phyloP scores from a whole-genome alignment of 2,888 invertebrate species.

The Baccha elongata region DNA sequence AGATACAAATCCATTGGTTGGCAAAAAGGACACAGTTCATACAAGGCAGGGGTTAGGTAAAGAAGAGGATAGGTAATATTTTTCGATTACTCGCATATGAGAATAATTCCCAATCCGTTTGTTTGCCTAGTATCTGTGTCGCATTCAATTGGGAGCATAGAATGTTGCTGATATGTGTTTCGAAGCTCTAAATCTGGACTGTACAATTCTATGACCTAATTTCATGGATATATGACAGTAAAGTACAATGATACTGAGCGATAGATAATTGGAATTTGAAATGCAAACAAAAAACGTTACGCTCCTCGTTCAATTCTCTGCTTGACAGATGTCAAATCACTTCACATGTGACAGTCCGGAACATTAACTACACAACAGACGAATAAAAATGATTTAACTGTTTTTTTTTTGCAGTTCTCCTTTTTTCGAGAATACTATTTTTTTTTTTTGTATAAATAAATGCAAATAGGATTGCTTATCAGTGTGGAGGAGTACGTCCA shows the following conservation, averaged over 20 bases:
- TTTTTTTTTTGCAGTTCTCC: slow-evolving; percentile 24
- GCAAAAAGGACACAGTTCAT: slow-evolving; percentile 49
- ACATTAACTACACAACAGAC: slow-evolving; percentile 32
- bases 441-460: slow-evolving; percentile 19
- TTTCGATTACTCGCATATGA: slow-evolving; percentile 59
- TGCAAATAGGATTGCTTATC: slow-evolving; percentile 48
- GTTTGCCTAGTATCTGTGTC: slow-evolving; percentile 63
- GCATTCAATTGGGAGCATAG: slow-evolving; percentile 62
- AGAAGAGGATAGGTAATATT: slow-evolving; percentile 2
- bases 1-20: slow-evolving; percentile 34
- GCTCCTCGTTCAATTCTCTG: not conserved
- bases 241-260: slow-evolving; percentile 7
- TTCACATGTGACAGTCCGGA: slow-evolving; percentile 30
- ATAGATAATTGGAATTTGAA: slow-evolving; percentile 35
- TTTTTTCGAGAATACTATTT: slow-evolving; percentile 21
- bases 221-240: slow-evolving; percentile 22
- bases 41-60: not conserved
- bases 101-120: slow-evolving; percentile 55
- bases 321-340: slow-evolving; percentile 29
- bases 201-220: slow-evolving; percentile 56
- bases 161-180: slow-evolving; percentile 53
- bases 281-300: slow-evolving; percentile 9
- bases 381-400: slow-evolving; percentile 26
- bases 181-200: slow-evolving; percentile 24
- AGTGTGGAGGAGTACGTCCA: slow-evolving; percentile 42